phyloP scores from a whole-genome alignment of 2,888 invertebrate species.

The Netelia inedita region DNA sequence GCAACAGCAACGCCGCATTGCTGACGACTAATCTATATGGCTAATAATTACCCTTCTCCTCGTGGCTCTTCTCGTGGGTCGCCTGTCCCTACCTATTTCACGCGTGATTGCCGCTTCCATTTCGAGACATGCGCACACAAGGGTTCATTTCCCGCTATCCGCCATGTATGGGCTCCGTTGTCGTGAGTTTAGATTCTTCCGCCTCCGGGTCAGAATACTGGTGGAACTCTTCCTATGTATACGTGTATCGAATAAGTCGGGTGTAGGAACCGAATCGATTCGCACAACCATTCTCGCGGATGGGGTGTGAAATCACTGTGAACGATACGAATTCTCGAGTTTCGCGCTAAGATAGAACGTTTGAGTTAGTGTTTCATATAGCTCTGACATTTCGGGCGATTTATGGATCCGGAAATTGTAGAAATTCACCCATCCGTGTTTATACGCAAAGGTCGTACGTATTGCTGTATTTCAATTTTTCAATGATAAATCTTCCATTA shows the following conservation, averaged over 20 bases:
- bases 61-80: slow-evolving; percentile 64
- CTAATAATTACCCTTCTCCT: slow-evolving; percentile 83
- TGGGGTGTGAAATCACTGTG: slow-evolving; percentile 22
- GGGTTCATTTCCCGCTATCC: slow-evolving; percentile 41
- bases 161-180: not conserved
- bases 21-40: slow-evolving; percentile 75
- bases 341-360: slow-evolving; percentile 11
- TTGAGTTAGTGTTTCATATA: slow-evolving; percentile 2
- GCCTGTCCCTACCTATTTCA: slow-evolving; percentile 78
- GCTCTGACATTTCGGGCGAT: not conserved
- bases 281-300: not conserved
- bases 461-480: too few relatives aligned
- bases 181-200: slow-evolving; percentile 28
- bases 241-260: not conserved
- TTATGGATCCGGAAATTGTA: not conserved
- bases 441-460: too few relatives aligned
- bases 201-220: slow-evolving; percentile 2
- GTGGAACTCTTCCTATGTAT: not conserved
- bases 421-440: not conserved
- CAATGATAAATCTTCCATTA: too few relatives aligned
- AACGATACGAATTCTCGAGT: not conserved
- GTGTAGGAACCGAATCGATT: slow-evolving; percentile 9
- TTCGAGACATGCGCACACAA: slow-evolving; percentile 62
- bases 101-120: slow-evolving; percentile 80
- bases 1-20: slow-evolving; percentile 38